These are phyloP conservation scores for Nannoperca australis DNA, from an alignment of 2,797 vertebrate species.

Conservation along the genomic window DNA sequence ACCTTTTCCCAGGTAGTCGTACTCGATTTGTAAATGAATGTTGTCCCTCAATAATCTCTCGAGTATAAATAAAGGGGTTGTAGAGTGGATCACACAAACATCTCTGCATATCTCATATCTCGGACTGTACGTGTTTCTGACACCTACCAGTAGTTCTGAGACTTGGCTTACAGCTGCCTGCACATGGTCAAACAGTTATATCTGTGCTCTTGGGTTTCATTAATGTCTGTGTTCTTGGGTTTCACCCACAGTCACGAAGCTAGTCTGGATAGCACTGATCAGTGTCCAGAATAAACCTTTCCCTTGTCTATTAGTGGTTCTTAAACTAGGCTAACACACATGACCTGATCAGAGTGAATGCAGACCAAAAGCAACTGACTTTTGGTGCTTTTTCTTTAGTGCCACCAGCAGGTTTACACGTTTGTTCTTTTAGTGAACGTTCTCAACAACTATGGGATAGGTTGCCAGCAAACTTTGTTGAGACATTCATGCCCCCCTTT, in stretches of 20 bases:
- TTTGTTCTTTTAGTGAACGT: too few relatives aligned
- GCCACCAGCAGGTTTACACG: too few relatives aligned
- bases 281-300: conserved; percentile 39
- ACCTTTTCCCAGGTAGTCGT: too few relatives aligned
- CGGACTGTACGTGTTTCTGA: conserved; percentile 46
- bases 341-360: not conserved
- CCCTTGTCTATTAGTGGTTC: not conserved
- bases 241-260: conserved; percentile 34
- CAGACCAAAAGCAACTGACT: not conserved
- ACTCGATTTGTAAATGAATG: too few relatives aligned
- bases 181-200: conserved; percentile 41
- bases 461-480: too few relatives aligned
- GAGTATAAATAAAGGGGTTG: not conserved
- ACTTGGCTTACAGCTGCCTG: conserved; percentile 49
- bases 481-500: too few relatives aligned
- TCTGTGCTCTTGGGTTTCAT: conserved; percentile 54
- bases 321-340: conserved; percentile 2
- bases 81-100: conserved; percentile 3
- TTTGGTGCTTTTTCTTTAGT: not conserved
- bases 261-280: conserved; percentile 38
- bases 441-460: too few relatives aligned
- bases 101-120: conserved; percentile 49
- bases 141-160: conserved; percentile 38
- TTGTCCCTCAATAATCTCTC: too few relatives aligned
- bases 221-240: conserved; percentile 32